These are phyloP conservation scores for Neodiprion virginianus DNA, from an alignment of 1,140 invertebrate species.

Conservation along the genomic window DNA sequence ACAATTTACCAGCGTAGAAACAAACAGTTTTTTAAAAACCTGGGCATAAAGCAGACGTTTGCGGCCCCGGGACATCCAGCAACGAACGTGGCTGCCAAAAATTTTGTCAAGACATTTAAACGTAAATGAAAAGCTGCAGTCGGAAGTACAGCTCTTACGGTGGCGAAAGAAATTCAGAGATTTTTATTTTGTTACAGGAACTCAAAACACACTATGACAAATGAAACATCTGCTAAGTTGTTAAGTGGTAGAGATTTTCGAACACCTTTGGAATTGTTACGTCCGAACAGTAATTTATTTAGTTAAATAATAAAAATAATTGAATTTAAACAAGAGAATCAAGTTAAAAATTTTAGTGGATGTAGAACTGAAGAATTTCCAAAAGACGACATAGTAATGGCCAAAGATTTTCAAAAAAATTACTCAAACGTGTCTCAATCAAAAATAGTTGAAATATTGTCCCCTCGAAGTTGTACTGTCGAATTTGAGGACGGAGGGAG, in stretches of 20 bases:
- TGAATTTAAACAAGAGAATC: conserved; percentile 16
- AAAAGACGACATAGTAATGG: conserved; percentile 12
- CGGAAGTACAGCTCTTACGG: background rate
- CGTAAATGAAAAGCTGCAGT: conserved; percentile 9
- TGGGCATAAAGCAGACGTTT: conserved; percentile 12
- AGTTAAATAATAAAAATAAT: conserved; percentile 7
- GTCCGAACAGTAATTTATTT: conserved; percentile 11
- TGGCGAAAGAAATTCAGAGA: conserved; percentile 16
- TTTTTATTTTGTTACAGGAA: conserved; percentile 21
- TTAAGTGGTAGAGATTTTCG: conserved; percentile 21
- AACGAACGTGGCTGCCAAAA: background rate
- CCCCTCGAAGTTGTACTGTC: conserved; percentile 15
- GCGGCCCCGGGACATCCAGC: background rate
- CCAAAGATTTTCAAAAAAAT: conserved; percentile 20
- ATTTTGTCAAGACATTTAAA: conserved; percentile 11
- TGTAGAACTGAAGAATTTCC: conserved; percentile 4
- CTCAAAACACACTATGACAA: conserved; percentile 18
- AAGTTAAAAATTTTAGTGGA: conserved; percentile 20
- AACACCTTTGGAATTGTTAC: conserved; percentile 23
- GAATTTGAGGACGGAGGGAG: conserved; percentile 16
- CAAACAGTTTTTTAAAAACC: conserved; percentile 9
- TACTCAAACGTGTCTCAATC: conserved; percentile 9
- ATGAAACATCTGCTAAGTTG: conserved; percentile 18
- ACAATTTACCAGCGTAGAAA: conserved; percentile 10
- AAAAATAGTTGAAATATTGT: background rate